Percentiles rank a stretch among this genome's conserved stretches.
Conservation (phyloP, 1,140 invertebrate genomes). For the Ectropis grisescens region DNA sequence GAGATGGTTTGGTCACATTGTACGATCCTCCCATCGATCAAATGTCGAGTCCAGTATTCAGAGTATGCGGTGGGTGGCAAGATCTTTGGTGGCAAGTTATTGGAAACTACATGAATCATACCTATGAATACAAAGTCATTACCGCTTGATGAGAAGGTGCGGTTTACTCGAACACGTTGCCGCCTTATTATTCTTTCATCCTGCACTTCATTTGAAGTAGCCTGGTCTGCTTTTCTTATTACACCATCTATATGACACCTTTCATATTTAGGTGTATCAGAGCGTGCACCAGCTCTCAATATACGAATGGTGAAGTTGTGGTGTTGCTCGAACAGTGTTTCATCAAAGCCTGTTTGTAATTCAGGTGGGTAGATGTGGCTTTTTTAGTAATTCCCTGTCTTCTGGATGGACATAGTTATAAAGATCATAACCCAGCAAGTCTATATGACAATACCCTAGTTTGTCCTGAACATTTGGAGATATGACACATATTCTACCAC, state of each 20-base stretch:
- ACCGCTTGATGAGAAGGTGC: constrained; percentile 69
- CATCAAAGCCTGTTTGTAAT: constrained; percentile 37
- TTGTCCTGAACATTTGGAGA: constrained; percentile 88
- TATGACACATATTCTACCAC: constrained; percentile 89
- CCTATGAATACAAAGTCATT: constrained; percentile 78
- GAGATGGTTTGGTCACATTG: constrained; percentile 91
- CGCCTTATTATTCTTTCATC: constrained; percentile 69
- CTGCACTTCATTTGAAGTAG: constrained; percentile 51
- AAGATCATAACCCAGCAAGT: constrained; percentile 89
- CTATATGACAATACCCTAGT: constrained; percentile 87
- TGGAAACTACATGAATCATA: constrained; percentile 76
- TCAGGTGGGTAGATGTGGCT: constrained; percentile 77
- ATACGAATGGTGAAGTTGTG: constrained; percentile 72
- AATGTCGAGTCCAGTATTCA: constrained; percentile 89
- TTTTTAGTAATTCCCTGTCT: constrained; percentile 82
- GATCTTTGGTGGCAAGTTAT: constrained; percentile 77
- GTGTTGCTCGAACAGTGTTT: constrained; percentile 54
- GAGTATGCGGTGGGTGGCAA: constrained; percentile 77
- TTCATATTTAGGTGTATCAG: constrained; percentile 80
- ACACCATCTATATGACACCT: constrained; percentile 75
- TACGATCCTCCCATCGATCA: constrained; percentile 88
- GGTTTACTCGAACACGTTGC: constrained; percentile 61
- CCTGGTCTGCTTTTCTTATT: constrained; percentile 68
- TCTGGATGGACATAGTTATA: constrained; percentile 85
- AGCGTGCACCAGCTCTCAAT: constrained; percentile 74